Base-by-base conservation (phyloP, 2,113 vertebrate species). In the Parotia lawesii region DNA sequence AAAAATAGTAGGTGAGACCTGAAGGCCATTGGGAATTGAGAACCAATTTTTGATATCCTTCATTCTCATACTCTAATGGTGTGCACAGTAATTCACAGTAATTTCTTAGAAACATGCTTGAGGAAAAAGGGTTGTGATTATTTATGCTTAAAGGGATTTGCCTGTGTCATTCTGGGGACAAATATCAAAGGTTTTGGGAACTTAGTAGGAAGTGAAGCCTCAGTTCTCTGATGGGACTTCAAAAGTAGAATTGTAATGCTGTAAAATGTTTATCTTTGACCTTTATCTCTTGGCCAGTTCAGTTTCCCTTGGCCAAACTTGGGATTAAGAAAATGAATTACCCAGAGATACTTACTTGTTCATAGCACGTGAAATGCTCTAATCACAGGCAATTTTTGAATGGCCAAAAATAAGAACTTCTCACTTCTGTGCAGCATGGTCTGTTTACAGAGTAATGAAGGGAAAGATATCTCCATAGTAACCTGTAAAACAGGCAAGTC, bases 391-490 rank as follows among this genome's bases (percentile, higher is more conserved):
- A 90, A 79, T 83, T 92, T 77, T 67, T 94, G 82, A 94, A 74
- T 77, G 83, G 37, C 37, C 67, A 61, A 75, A 93, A 89, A 56
- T 37, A 84, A 85, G 62, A 87, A 76, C 44, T 73, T 77, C 67
- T 93, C n/a, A 64, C 60, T 93, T 88, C n/a, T 76, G 54, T 88
- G 56, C 64, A 88, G 84, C 51, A 57, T 45, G 51, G 75, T 73
- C 72, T 95, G 72, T 93, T 90, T 91, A 88, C 60, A 95, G 82
- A 86, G 67, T 83, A 95, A 77, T 60, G 67, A 93, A 93, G 61
- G 64, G 44, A 93, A 91, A 47, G 65, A 91, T 85, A 75, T 95
- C 91, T 93, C 91, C 93, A 95, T 94, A 96, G 95, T 87, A 97
- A 95, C 94, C 87, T 91, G 71, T 70, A 85, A 91, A 94, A 81